Evolutionary conservation across 2,797 vertebrate genomes (phyloP).

Genomic region (Anguilla obscura): DNA sequence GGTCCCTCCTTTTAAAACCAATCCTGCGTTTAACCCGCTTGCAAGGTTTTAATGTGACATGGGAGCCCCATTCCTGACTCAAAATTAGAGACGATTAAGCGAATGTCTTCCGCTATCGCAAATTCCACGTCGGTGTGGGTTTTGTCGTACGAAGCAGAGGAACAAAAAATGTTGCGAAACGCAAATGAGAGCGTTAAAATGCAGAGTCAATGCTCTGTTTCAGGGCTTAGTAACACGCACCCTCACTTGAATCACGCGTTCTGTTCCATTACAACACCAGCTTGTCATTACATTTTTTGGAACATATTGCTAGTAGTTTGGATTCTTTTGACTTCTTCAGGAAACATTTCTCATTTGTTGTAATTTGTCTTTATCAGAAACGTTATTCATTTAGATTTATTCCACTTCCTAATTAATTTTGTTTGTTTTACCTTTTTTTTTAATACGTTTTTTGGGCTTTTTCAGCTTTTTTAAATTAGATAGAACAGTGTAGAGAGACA

Average conservation of each 20-base stretch:
- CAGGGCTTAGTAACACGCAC: not conserved
- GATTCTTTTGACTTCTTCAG: not conserved
- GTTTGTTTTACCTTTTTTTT: not conserved
- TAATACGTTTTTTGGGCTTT: too few relatives aligned
- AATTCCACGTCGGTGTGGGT: not conserved
- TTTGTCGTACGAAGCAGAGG: not conserved
- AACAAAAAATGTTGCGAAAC: slow-evolving; percentile 56
- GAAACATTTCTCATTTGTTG: not conserved
- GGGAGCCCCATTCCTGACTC: not conserved
- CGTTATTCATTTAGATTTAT: not conserved
- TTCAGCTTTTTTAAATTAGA: too few relatives aligned
- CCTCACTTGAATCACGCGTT: not conserved
- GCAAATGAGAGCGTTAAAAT: slow-evolving; percentile 62
- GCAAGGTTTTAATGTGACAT: slow-evolving; percentile 14
- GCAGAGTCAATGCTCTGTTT: slow-evolving; percentile 42
- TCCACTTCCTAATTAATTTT: not conserved
- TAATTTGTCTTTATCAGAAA: not conserved
- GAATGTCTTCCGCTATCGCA: not conserved
- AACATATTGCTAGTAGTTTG: not conserved
- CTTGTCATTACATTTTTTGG: not conserved
- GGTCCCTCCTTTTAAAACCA: not conserved
- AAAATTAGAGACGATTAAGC: slow-evolving; percentile 12
- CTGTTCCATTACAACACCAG: not conserved
- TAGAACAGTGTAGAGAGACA: too few relatives aligned
- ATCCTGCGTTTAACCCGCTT: not conserved